Evolutionary conservation across 2,797 vertebrate species (phyloP).

Genomic region (Microctenopoma steveboyesi): DNA sequence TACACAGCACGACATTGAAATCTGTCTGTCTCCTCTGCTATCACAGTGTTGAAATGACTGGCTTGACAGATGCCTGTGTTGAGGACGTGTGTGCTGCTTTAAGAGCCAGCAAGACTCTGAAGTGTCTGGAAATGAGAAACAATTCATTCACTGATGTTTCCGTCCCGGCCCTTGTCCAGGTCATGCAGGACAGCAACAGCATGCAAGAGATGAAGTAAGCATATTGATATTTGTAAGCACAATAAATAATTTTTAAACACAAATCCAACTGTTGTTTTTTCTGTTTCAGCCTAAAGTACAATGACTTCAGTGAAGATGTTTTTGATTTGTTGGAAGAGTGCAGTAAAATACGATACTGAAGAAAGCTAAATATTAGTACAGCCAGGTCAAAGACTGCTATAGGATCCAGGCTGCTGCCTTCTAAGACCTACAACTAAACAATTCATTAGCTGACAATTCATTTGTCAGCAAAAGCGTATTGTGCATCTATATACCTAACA

Average conservation of each 20-base stretch:
- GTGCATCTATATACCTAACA: too few species aligned
- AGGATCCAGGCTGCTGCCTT: slow-evolving; percentile 7
- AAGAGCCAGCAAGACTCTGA: slow-evolving; percentile 76
- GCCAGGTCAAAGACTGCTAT: not conserved
- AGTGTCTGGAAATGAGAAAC: slow-evolving; percentile 86
- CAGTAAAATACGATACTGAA: slow-evolving; percentile 70
- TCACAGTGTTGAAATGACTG: slow-evolving; percentile 85
- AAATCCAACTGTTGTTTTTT: slow-evolving; percentile 12
- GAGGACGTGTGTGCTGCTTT: slow-evolving; percentile 78
- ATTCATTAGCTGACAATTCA: too few species aligned
- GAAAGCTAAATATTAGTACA: not conserved
- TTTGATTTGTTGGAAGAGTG: slow-evolving; percentile 69
- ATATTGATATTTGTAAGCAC: not conserved
- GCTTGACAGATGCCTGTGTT: slow-evolving; percentile 78
- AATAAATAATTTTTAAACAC: not conserved
- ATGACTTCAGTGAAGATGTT: slow-evolving; percentile 75
- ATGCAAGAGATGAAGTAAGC: slow-evolving; percentile 76
- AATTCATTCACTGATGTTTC: slow-evolving; percentile 81
- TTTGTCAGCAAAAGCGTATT: too few species aligned
- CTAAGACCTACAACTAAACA: too few species aligned
- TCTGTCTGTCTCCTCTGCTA: not conserved
- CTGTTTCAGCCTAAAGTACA: slow-evolving; percentile 78
- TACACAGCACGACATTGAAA: not conserved
- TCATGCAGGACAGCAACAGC: slow-evolving; percentile 63
- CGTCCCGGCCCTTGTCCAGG: slow-evolving; percentile 67